Conservation (phyloP, 2,888 invertebrate genomes). For the Volucella bombylans region DNA sequence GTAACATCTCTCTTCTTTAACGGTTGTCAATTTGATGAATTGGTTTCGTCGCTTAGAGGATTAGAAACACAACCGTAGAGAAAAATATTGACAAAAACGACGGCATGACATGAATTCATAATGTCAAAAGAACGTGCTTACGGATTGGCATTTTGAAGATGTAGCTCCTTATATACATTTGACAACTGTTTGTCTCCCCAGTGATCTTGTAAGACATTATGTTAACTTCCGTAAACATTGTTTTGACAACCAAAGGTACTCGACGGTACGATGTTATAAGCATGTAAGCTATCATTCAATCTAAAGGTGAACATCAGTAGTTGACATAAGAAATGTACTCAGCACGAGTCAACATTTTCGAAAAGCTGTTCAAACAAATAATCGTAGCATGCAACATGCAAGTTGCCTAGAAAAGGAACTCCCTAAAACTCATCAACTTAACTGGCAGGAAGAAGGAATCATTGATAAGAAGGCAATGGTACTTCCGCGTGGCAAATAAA, state of each 20-base stretch:
- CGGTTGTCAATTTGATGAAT: conserved; percentile 72
- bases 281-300: conserved; percentile 7
- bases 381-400: conserved; percentile 52
- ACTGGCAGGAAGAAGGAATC: conserved; percentile 41
- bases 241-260: conserved; percentile 18
- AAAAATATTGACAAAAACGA: conserved; percentile 17
- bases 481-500: conserved; percentile 53
- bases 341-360: conserved; percentile 65
- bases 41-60: conserved; percentile 63
- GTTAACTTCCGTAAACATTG: conserved; percentile 63
- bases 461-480: conserved; percentile 55
- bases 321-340: conserved; percentile 30
- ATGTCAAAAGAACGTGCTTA: neutral
- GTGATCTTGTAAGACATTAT: conserved; percentile 26
- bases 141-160: conserved; percentile 3
- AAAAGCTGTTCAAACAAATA: conserved; percentile 68
- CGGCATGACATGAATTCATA: conserved; percentile 49
- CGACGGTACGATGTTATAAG: conserved; percentile 7
- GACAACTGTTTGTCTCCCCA: too few relatives aligned
- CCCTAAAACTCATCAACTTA: neutral
- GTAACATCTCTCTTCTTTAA: conserved; percentile 61
- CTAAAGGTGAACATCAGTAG: conserved; percentile 37
- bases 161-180: too few relatives aligned
- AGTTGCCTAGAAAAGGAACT: conserved; percentile 67
- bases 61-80: conserved; percentile 35